Evolutionary conservation across 2,113 vertebrate species (phyloP).

Genomic region (Drymodes brunneopygia): DNA sequence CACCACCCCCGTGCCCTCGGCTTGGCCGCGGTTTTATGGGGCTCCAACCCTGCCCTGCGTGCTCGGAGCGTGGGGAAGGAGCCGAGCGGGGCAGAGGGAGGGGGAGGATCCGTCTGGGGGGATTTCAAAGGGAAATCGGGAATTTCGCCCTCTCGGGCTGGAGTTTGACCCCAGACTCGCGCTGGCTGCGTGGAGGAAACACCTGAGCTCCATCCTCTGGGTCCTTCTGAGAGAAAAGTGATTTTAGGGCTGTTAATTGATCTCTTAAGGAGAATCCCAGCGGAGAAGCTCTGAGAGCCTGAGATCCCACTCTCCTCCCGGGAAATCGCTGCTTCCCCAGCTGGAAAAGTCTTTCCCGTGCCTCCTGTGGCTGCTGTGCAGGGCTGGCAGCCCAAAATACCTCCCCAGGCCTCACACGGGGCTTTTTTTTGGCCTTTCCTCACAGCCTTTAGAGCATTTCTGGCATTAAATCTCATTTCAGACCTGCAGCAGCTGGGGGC

Average conservation of each 20-base stretch:
- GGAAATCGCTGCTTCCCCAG: neutral
- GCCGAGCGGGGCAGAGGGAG: accelerated
- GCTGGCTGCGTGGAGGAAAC: neutral
- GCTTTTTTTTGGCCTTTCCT: neutral
- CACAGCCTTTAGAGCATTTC: neutral
- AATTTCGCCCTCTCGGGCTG: neutral
- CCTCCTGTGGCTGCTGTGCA: neutral
- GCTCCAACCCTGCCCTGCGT: neutral
- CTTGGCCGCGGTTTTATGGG: neutral
- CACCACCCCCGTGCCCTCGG: neutral
- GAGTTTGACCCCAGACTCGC: too few relatives aligned
- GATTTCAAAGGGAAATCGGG: neutral
- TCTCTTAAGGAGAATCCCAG: neutral
- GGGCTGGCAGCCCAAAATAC: neutral
- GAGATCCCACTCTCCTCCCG: neutral
- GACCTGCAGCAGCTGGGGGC: neutral
- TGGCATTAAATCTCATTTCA: neutral
- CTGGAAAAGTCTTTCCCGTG: neutral
- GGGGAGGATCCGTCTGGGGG: neutral
- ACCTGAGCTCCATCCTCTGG: accelerated
- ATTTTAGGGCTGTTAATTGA: neutral
- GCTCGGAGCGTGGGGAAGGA: neutral
- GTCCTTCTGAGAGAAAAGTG: neutral
- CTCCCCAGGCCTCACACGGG: neutral
- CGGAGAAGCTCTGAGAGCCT: neutral